These are phyloP conservation scores for Hermetia illucens DNA, from an alignment of 1,140 invertebrate genomes.

Conservation along the genomic window DNA sequence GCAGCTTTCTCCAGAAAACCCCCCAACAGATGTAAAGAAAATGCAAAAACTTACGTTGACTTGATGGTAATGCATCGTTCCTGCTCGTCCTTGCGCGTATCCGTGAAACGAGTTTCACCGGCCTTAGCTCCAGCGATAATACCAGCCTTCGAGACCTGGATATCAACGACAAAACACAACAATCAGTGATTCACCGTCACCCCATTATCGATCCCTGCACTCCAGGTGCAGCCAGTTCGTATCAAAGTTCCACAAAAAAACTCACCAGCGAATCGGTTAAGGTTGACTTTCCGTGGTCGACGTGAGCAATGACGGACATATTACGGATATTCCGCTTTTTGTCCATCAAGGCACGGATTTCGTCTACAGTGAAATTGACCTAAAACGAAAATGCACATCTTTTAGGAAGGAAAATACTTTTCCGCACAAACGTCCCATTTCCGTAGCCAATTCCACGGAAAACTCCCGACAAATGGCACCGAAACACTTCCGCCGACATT, in stretches of 20 bases:
- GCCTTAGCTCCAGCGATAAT: slow-evolving; percentile 98
- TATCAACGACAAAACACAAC: not conserved
- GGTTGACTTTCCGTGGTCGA: slow-evolving; percentile 99
- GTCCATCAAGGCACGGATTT: slow-evolving; percentile 99
- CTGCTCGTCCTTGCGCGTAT: slow-evolving; percentile 98
- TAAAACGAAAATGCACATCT: slow-evolving; percentile 34
- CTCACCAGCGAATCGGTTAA: slow-evolving; percentile 93
- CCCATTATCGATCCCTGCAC: no score
- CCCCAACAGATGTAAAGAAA: not conserved
- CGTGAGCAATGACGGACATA: slow-evolving; percentile 99
- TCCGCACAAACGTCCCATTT: not conserved
- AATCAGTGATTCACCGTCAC: no score
- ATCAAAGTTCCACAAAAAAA: no score
- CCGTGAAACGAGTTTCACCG: slow-evolving; percentile 97
- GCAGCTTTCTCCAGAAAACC: no score
- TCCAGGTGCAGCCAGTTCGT: no score
- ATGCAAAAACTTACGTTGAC: slow-evolving; percentile 73
- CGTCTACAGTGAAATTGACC: slow-evolving; percentile 99
- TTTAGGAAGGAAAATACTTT: not conserved
- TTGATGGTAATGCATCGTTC: slow-evolving; percentile 99
- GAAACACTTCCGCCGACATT: slow-evolving; percentile 13
- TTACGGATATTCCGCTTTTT: slow-evolving; percentile 98
- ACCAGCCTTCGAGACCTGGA: slow-evolving; percentile 78
- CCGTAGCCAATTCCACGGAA: not conserved
- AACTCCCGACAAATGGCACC: not conserved